Base-by-base conservation (phyloP, 2,888 invertebrate genomes). In the Mythimna vitellina region DNA sequence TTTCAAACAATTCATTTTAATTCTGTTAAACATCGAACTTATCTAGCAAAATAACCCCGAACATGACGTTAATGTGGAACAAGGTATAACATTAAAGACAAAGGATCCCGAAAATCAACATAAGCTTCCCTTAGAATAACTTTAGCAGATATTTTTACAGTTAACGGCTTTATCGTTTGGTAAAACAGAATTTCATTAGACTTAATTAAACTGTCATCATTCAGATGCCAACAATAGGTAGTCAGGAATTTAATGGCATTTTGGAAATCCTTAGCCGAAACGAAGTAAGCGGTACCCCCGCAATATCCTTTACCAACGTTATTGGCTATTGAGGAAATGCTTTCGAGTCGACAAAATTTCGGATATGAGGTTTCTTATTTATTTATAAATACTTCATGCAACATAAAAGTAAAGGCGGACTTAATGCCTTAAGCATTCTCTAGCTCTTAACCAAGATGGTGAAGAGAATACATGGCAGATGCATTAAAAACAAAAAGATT, bases 91-190 rank as follows among this genome's bases (percentile, higher is more conserved):
- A 89, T 81, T 78, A 81, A 72, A 46, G 46, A 46, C 17, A 46
- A 46, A 87, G 76, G 79, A 80, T 84, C 81, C 74, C 72, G 35
- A 85, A 86, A 89, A 84, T 86, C 86, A 84, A 84, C 83, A 85
- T 78, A 84, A 88, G 85, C 86, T 82, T 73, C 70, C 67, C 75
- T 72, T 62, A 67, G 68, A 70, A 82, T 84, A 79, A 85, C 84
- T 86, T 82, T 77, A 76, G 71, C 17, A 58, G 80, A 70, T 57
- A 57, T 67, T 35, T 46, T 66, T 46, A 29, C 65, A 32, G 32
- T 49, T 57, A 66, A 70, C 20, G 10, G 35, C 25, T 38, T 51
- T 29, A 51, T 58, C 51, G 29, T 22, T 51, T 38, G 14, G 14
- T 32, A 17, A 46, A 66, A 70, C 20, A 25, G 66, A 12, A 66